Evolutionary conservation across 1,140 invertebrate species (phyloP), one percentile per base, ranked within the genome.

Genomic region (Drosophila ironensis): DNA sequence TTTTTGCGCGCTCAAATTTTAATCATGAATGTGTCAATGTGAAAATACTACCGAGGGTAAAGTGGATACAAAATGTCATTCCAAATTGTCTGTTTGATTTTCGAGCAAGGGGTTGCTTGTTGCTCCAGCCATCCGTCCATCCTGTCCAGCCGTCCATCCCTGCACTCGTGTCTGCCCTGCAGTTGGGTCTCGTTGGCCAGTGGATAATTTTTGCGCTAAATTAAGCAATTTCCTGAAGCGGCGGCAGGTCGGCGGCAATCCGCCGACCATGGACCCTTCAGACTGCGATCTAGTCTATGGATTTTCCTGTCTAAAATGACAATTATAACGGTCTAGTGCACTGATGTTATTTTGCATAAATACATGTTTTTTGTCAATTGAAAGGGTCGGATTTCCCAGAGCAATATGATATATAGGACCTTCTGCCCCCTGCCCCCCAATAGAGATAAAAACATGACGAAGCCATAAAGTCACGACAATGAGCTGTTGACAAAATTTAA

Each of bases 241-340:
- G 50, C 19, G 17, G 9, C 22, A 27, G 25, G 25, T 2, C 25
- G 25, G 25, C 25, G n/a, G 25, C 8, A 27, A 19, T 42, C 33
- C 22, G 20, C 16, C 33, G 27, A 33, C 52, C 40, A 37, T 40
- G 20, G 16, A 27, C 33, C 41, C 64, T 47, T 27, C 12, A 14
- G 38, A 12, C 19, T 22, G 25, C 28, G 9, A 14, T 24, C 24
- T 54, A 45, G 56, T 44, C 40, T 46, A 74, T 35, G 37, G 37
- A 27, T 66, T 59, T 57, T 20, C 54, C 61, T 46, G 50, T 78
- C 78, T 44, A 70, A 78, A 67, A 66, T 71, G 80, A 86, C 69
- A 86, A 84, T 84, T 84, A 84, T 84, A 61, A 86, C 78, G 70
- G 78, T 84, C 78, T 84, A 48, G 63, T 84, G 78, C 70, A 71